Conservation (phyloP, 2,797 vertebrate species). For the Champsocephalus gunnari region DNA sequence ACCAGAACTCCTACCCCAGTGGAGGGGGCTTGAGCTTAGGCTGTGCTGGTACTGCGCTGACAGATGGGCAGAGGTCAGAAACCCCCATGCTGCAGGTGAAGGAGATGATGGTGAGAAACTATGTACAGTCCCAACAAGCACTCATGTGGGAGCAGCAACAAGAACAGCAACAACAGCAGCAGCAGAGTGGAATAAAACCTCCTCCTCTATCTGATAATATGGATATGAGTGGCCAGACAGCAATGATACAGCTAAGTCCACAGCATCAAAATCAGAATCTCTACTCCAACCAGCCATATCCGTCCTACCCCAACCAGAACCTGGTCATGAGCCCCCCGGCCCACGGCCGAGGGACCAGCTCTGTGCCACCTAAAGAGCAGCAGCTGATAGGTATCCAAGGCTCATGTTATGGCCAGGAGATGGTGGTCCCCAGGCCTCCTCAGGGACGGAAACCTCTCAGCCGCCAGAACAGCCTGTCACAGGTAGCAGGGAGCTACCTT, state of each 20-base stretch:
- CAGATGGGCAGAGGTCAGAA: conserved; percentile 84
- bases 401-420: conserved; percentile 85
- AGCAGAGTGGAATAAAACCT: conserved; percentile 74
- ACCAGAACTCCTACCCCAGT: conserved; percentile 73
- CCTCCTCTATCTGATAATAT: conserved; percentile 68
- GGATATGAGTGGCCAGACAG: conserved; percentile 79
- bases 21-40: conserved; percentile 82
- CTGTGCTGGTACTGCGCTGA: conserved; percentile 73
- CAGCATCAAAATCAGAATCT: conserved; percentile 84
- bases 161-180: conserved; percentile 73
- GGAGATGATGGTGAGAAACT: conserved; percentile 94
- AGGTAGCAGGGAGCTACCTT: conserved; percentile 79
- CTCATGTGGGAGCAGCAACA: conserved; percentile 93
- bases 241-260: conserved; percentile 81
- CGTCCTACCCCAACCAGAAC: conserved; percentile 85
- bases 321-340: conserved; percentile 79
- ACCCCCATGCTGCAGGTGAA: conserved; percentile 92
- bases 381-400: conserved; percentile 77
- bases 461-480: conserved; percentile 84
- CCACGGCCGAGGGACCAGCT: conserved; percentile 67
- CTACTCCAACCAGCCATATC: conserved; percentile 85
- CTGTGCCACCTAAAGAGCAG: conserved; percentile 83
- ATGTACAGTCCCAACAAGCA: conserved; percentile 95
- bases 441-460: conserved; percentile 84
- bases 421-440: conserved; percentile 87